Evolutionary conservation across 2,888 invertebrate species (phyloP).

Genomic region (Sphaeridia pumilis): DNA sequence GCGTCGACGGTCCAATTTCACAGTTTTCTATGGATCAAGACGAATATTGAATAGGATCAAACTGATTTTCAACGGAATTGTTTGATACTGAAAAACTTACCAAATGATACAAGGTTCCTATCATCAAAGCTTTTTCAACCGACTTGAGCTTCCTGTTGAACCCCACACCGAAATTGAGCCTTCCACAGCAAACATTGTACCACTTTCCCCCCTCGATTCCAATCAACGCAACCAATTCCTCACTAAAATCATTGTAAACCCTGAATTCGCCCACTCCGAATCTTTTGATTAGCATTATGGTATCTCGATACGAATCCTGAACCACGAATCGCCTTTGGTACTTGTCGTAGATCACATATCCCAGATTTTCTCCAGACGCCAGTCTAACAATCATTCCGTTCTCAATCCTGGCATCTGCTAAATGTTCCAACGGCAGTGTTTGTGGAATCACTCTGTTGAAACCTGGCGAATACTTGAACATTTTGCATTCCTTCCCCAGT

Average conservation of each 20-base stretch:
- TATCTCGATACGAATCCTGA: conserved; percentile 11
- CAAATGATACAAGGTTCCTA: not conserved
- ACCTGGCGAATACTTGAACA: not conserved
- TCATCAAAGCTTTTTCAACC: not conserved
- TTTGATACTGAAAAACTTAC: too few relatives aligned
- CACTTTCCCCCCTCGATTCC: not conserved
- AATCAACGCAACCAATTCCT: not conserved
- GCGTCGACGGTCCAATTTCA: too few relatives aligned
- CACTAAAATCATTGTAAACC: not conserved
- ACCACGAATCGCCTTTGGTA: not conserved
- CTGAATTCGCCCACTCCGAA: not conserved
- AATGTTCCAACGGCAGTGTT: not conserved
- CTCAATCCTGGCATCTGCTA: not conserved
- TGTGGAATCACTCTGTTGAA: not conserved
- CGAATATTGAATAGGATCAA: too few relatives aligned
- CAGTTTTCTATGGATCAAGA: too few relatives aligned
- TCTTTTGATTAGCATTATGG: conserved; percentile 10
- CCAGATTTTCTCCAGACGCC: not conserved
- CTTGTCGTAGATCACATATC: not conserved
- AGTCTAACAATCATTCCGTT: not conserved
- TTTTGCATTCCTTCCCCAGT: not conserved
- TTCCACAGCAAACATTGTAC: not conserved
- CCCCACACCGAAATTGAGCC: not conserved
- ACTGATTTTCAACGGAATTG: too few relatives aligned
- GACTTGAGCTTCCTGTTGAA: not conserved